Evolutionary conservation across 2,113 vertebrate genomes (phyloP), one percentile per base, ranked within the genome.

Genomic region (Morone saxatilis): DNA sequence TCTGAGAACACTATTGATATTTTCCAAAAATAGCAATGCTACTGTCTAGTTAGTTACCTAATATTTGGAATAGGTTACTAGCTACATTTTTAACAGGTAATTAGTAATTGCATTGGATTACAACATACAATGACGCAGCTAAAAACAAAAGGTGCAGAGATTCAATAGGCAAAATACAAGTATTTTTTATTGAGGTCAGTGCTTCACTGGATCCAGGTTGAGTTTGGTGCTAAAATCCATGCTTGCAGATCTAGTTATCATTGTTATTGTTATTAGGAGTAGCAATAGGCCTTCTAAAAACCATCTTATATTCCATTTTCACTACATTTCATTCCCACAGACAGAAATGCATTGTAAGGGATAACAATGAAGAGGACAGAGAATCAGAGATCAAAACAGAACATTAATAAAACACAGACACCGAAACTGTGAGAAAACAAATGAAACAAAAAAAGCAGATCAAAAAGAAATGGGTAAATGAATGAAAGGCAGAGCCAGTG

Each of bases 371-470:
- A 38, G 61, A 78, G 61, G 47, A 47, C 12, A 36, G 31, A 62
- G 80, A 76, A 76, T 73, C 69, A 7, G 25, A 86, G 74, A 87
- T 86, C 77, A 89, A 87, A 83, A 84, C 63, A 60, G 63, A 65
- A 7, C 59, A 78, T 84, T 36, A 87, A 85, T 85, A 83, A 70
- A 87, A 80, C 48, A 81, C 25, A 78, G 36, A 81, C 17, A 25
- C 12, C 14, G 16, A 71, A 68, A 80, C 43, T 60, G 25, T 12
- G 67, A 59, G 66, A 71, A 73, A 74, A 57, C n/a, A 76, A 85
- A 62, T 63, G 66, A 59, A 71, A 76, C 31, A 22, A 38, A 65
- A 66, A 53, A 76, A 17, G 14, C 19, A 82, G 68, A 84, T 89
- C 59, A 77, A 83, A 87, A 80, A 79, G 51, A 76, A 69, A 89